These are phyloP conservation scores for Galagoides demidoff DNA, from an alignment of 2,797 vertebrate species.

Conservation along the genomic window DNA sequence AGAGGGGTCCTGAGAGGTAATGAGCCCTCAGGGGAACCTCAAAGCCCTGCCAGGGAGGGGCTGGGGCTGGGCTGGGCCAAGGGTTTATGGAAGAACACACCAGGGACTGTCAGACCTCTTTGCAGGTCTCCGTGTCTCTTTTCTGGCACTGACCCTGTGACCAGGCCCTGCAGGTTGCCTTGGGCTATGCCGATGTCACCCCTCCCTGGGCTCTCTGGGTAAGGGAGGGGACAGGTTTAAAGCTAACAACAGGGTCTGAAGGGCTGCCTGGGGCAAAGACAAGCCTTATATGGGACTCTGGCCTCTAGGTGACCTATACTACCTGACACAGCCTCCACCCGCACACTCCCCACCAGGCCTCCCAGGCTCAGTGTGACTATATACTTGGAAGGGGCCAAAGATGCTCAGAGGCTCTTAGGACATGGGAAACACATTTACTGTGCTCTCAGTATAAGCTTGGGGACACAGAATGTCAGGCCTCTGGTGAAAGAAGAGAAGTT, in stretches of 20 bases:
- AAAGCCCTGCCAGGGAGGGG: neutral
- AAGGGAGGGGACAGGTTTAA: neutral
- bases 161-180: neutral
- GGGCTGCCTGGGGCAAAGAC: neutral
- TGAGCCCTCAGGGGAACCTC: neutral
- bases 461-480: neutral
- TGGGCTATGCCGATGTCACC: neutral
- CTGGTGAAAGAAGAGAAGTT: neutral
- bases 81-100: neutral
- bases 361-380: neutral
- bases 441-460: neutral
- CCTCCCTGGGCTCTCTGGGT: neutral
- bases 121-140: neutral
- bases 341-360: neutral
- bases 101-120: accelerated
- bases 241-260: neutral
- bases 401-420: neutral
- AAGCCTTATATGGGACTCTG: neutral
- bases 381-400: neutral
- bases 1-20: accelerated
- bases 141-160: neutral
- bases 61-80: neutral
- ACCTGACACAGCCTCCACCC: neutral
- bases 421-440: neutral
- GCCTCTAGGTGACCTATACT: constrained; percentile 1